Evolutionary conservation across 37 sponge, comb jelly and placozoan genomes (phyloP), one percentile per base, ranked within the genome.

Genomic region (Halisarca cf. caerulea): DNA sequence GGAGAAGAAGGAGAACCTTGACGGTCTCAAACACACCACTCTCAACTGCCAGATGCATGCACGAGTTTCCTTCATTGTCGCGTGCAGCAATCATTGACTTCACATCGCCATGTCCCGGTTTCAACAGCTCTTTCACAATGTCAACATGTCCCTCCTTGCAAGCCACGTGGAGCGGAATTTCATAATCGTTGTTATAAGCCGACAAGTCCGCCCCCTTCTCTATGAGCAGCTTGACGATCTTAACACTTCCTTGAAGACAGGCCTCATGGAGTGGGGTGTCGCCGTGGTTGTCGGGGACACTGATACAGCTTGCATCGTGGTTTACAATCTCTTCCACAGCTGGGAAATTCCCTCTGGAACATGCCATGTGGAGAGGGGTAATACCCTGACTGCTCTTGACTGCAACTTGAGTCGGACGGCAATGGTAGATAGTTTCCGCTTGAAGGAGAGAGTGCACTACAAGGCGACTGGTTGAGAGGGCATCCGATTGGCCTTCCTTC

Each of bases 221-320:
- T 39, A 94, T 68, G 39, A 95, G 74, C 69, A 28, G 80, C 78
- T 90, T 87, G 23, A 95, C 91, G 21, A 92, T 90, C 25, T 78
- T 62, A 21, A 77, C 39, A 36, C 86, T 79, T 2, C 93, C 93
- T 41, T 57, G 21, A 15, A 78, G 78, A 90, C 93, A 92, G 9
- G 96, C 96, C 33, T 90, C 88, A 60, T 95, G 96, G 18, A 95
- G 91, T 3, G 96, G 93, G 2, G 92, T 93, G 78, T 90, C 85
- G 14, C 79, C 73, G 34, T 92, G 86, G 33, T 95, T 85, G 47
- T 95, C 96, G 36, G 66, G 3, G 3, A 41, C 53, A 11, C 11
- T 47, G 9, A 47, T 11, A 47, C 51, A 47, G 51, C 6, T 47
- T 36, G 42, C 33, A n/a, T 74, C 45, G 0, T 37, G 8, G 28